A percentile compares a stretch with the other conserved stretches of the same genome.
These are phyloP conservation scores for Sarcophaga caerulescens DNA, from an alignment of 2,888 invertebrate genomes.

Conservation along the genomic window DNA sequence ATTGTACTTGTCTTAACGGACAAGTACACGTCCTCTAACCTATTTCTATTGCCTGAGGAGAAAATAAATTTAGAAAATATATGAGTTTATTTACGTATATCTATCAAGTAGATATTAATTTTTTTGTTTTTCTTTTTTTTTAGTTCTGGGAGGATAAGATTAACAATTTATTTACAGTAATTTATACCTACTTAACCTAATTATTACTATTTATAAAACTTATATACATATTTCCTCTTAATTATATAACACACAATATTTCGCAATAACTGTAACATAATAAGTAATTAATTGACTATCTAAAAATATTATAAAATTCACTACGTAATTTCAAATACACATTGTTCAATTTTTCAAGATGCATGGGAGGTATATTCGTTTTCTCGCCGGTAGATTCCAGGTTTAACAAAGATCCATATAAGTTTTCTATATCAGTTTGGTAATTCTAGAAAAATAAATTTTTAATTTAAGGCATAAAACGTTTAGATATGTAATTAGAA, in stretches of 20 bases:
- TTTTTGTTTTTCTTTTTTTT: no score
- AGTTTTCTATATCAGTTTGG: conserved; percentile 73
- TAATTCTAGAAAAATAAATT: conserved; percentile 71
- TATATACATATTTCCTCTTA: no score
- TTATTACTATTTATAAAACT: background rate
- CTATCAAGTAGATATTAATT: no score
- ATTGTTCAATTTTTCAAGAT: conserved; percentile 71
- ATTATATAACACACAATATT: background rate
- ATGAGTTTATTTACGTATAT: no score
- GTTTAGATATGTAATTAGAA: background rate
- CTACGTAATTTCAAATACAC: conserved; percentile 74
- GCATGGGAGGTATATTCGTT: conserved; percentile 61
- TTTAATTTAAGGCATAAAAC: background rate
- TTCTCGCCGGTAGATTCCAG: conserved; percentile 23
- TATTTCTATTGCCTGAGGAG: no score
- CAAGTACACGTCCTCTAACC: no score
- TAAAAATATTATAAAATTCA: conserved; percentile 65
- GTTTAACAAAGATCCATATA: conserved; percentile 69
- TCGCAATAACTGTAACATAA: background rate
- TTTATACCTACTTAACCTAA: background rate
- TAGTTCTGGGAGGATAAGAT: no score
- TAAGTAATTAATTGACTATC: conserved; percentile 25
- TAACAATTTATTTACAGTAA: no score
- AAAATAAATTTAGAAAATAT: no score
- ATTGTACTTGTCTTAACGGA: no score